Conservation (phyloP, 2,797 vertebrate species). For the Myotis daubentonii region DNA sequence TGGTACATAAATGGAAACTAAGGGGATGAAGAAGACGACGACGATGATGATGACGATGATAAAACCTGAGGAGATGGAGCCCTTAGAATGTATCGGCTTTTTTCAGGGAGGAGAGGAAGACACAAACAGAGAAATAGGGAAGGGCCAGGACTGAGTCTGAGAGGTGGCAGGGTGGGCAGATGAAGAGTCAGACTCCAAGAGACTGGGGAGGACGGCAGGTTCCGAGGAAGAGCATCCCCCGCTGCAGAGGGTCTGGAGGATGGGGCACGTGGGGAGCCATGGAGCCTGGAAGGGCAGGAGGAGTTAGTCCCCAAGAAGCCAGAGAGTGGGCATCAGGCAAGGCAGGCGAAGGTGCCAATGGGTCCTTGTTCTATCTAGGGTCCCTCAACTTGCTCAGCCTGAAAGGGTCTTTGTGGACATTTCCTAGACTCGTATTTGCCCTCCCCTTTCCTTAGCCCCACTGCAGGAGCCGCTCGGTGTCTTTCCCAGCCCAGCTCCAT, state of each 20-base stretch:
- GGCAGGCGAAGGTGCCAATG: not conserved
- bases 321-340: no score
- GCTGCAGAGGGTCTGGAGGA: not conserved
- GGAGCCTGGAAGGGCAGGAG: not conserved
- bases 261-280: not conserved
- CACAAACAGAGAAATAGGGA: no score
- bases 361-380: not conserved
- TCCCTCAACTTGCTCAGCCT: not conserved
- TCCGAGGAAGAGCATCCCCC: not conserved
- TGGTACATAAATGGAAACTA: not conserved
- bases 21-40: no score
- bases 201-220: not conserved
- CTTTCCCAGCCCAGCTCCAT: slow-evolving; percentile 64
- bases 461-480: slow-evolving; percentile 17
- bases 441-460: not conserved
- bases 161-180: not conserved
- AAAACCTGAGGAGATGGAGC: not conserved
- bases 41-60: no score
- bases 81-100: not conserved
- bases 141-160: not conserved
- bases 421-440: not conserved
- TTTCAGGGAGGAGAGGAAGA: not conserved
- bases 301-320: not conserved
- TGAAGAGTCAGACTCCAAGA: not conserved
- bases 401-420: not conserved